Percentiles rank a stretch among this genome's conserved stretches.
Conservation (phyloP, 2,113 vertebrate species). For the Copsychus sechellarum region DNA sequence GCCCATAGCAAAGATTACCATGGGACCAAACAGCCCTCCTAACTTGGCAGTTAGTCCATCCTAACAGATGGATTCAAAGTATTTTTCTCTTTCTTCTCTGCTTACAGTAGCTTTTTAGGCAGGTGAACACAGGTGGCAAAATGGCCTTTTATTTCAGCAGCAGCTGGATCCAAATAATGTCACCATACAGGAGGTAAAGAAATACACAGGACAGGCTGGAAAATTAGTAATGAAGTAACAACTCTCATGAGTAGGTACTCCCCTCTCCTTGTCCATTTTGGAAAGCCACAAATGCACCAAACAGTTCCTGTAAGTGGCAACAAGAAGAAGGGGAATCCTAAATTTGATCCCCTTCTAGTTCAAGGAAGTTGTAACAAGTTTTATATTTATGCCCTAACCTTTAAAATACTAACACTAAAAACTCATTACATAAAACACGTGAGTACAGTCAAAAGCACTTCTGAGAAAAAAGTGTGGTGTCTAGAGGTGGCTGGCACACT, state of each 20-base stretch:
- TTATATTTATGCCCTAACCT: not conserved
- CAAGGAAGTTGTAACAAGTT: not conserved
- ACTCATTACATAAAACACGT: not conserved
- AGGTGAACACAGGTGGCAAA: not conserved
- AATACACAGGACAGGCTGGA: not conserved
- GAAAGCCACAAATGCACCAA: not conserved
- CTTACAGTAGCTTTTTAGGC: not conserved
- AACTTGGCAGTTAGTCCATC: not conserved
- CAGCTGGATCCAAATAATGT: not conserved
- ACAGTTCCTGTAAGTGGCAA: not conserved
- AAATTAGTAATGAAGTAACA: not conserved
- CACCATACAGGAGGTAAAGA: not conserved
- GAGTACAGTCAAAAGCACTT: not conserved
- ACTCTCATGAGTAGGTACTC: not conserved
- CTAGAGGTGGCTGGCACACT: not conserved
- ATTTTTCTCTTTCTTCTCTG: not conserved
- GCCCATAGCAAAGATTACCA: not conserved
- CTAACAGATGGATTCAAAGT: not conserved
- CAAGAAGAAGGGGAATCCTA: not conserved
- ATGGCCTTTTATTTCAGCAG: not conserved
- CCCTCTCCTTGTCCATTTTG: not conserved
- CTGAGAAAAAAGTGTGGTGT: not conserved
- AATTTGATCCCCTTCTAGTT: not conserved
- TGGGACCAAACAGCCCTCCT: accelerated
- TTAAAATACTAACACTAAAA: not conserved